Evolutionary conservation across 2,888 invertebrate genomes (phyloP).

Genomic region (Drosophila glabriapex): DNA sequence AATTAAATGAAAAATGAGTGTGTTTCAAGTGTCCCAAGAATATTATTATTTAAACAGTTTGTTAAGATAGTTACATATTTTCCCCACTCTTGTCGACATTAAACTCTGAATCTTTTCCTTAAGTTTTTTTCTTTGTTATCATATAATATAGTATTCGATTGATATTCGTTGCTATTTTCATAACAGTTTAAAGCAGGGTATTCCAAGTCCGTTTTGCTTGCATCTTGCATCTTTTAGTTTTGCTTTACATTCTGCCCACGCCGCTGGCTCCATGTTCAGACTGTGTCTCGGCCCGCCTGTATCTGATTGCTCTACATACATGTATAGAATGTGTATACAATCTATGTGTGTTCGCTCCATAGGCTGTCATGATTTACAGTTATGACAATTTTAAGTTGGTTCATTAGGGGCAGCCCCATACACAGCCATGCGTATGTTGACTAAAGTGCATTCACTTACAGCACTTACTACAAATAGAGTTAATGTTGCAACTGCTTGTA

Average conservation of each 20-base stretch:
- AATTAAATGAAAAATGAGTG: not conserved
- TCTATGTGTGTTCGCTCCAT: constrained; percentile 61
- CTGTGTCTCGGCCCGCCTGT: not conserved
- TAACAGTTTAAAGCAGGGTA: constrained; percentile 17
- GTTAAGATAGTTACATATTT: not conserved
- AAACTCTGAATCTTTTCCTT: not conserved
- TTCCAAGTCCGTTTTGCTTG: not conserved
- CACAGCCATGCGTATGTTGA: constrained; percentile 14
- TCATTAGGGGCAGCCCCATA: constrained; percentile 66
- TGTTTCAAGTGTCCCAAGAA: not conserved
- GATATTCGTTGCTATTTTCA: not conserved
- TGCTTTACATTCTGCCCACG: constrained; percentile 50
- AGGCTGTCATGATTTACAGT: constrained; percentile 79
- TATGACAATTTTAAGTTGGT: constrained; percentile 81
- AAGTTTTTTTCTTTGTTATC: not conserved
- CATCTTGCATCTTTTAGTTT: not conserved
- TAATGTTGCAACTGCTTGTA: constrained; percentile 31
- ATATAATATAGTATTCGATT: not conserved
- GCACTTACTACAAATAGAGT: constrained; percentile 32
- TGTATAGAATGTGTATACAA: not conserved
- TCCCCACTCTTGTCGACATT: not conserved
- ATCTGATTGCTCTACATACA: constrained; percentile 61
- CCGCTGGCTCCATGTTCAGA: constrained; percentile 33
- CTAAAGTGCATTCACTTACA: constrained; percentile 41
- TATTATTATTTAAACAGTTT: not conserved